A percentile compares a stretch with the other conserved stretches of the same genome.
phyloP scores from a whole-genome alignment of 2,113 vertebrate species.

The Gyps fulvus region DNA sequence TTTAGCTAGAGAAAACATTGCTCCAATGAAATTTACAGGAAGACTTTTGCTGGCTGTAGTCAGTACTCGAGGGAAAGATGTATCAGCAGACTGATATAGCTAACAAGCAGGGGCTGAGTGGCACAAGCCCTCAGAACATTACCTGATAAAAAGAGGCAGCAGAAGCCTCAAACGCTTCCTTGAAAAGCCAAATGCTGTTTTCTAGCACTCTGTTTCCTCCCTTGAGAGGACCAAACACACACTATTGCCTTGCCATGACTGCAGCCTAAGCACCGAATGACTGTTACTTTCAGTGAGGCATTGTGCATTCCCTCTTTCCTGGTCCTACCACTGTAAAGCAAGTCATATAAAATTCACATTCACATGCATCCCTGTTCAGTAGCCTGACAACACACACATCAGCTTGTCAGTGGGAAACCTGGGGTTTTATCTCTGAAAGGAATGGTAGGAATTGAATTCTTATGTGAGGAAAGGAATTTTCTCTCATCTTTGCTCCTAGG shows the following conservation, averaged over 20 bases:
- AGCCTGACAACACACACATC: not conserved
- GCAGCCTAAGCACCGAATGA: not conserved
- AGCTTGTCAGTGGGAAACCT: not conserved
- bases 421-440: not conserved
- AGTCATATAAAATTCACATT: not conserved
- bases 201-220: not conserved
- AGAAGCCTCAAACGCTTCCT: not conserved
- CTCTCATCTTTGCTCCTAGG: not conserved
- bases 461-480: not conserved
- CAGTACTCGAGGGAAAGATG: not conserved
- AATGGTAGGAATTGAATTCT: not conserved
- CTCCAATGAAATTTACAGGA: not conserved
- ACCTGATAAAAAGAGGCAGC: not conserved
- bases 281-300: not conserved
- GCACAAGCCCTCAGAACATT: not conserved
- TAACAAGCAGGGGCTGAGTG: not conserved
- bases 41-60: not conserved
- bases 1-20: not conserved
- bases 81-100: accelerated
- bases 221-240: not conserved
- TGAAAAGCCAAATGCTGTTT: not conserved
- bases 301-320: not conserved
- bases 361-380: accelerated
- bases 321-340: not conserved
- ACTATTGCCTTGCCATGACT: not conserved